Percentiles rank a stretch among this genome's conserved stretches.
phyloP scores from a whole-genome alignment of 2,113 vertebrate genomes.

The Paramormyrops kingsleyae region DNA sequence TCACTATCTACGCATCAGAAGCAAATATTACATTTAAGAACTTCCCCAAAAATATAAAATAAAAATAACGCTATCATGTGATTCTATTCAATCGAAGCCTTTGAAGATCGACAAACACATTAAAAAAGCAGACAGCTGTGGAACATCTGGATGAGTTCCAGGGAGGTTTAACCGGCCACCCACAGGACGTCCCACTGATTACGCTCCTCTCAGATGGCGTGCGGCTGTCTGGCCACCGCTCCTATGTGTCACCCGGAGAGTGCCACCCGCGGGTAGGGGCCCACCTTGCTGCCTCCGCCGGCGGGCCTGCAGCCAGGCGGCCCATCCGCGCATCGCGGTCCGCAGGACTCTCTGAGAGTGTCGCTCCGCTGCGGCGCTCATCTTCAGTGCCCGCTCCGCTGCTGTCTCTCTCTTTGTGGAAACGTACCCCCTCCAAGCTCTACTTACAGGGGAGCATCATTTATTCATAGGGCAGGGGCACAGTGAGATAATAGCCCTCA shows the following conservation, averaged over 20 bases:
- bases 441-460: constrained; percentile 39
- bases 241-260: not conserved
- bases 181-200: not conserved
- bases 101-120: not conserved
- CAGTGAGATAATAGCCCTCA: not conserved
- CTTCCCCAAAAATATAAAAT: not conserved
- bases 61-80: not conserved
- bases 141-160: not conserved
- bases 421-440: constrained; percentile 44
- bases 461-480: constrained; percentile 40
- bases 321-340: constrained; percentile 36
- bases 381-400: constrained; percentile 31
- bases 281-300: constrained; percentile 42
- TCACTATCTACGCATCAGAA: not conserved
- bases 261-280: not conserved
- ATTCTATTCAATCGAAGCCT: not conserved
- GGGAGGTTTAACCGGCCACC: not conserved
- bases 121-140: not conserved
- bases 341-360: constrained; percentile 25
- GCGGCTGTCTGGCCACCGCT: not conserved
- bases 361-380: constrained; percentile 31
- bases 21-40: not conserved
- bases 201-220: not conserved
- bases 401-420: constrained; percentile 24
- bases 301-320: constrained; percentile 34